Evolutionary conservation across 2,888 invertebrate genomes (phyloP).

Genomic region (Amiota mariae): DNA sequence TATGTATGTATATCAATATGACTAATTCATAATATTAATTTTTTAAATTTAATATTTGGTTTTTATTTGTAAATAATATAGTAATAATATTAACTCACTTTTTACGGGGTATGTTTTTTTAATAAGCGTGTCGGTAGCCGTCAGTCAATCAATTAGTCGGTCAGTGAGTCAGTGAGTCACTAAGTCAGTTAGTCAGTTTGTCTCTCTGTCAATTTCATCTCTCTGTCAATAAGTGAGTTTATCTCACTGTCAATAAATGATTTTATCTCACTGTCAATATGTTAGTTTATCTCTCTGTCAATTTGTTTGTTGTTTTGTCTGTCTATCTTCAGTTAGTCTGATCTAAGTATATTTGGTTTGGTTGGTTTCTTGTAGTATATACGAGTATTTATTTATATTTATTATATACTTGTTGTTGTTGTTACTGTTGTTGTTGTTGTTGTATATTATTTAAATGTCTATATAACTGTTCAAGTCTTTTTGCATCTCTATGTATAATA

Average conservation of each 20-base stretch:
- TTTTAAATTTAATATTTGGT: not conserved
- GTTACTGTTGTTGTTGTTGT: slow-evolving; percentile 35
- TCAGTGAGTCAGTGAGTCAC: no score
- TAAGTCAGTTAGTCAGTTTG: slow-evolving; percentile 23
- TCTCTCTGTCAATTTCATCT: no score
- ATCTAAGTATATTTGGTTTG: slow-evolving; percentile 24
- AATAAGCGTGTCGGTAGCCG: not conserved
- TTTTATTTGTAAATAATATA: no score
- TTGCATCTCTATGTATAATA: slow-evolving; percentile 66
- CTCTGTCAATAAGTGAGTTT: no score
- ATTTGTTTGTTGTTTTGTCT: slow-evolving; percentile 16
- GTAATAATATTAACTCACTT: not conserved
- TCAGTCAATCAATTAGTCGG: no score
- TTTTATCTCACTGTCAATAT: no score
- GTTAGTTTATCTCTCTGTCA: no score
- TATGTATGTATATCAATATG: slow-evolving; percentile 31
- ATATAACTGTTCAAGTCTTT: slow-evolving; percentile 66
- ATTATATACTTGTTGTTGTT: slow-evolving; percentile 2
- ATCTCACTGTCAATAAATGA: no score
- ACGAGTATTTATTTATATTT: not conserved
- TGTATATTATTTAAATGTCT: slow-evolving; percentile 17
- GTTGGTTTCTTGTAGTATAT: slow-evolving; percentile 3
- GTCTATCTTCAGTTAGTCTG: slow-evolving; percentile 32
- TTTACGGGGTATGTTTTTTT: not conserved
- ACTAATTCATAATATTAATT: slow-evolving; percentile 6